Conservation (phyloP, 1,140 invertebrate species). For the Drosophila santomea region DNA sequence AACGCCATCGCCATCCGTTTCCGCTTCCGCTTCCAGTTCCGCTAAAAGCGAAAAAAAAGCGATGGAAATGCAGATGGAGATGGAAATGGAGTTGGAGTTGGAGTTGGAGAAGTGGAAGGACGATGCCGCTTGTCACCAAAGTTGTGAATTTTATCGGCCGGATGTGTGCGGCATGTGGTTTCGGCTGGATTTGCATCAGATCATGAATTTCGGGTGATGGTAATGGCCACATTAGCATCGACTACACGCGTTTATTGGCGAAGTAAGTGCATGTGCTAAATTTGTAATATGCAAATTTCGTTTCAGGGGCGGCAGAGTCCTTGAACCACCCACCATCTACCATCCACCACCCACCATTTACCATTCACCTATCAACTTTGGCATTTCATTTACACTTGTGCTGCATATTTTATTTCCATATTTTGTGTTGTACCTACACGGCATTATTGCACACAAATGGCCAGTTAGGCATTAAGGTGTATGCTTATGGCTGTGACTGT, state of each 20-base stretch:
- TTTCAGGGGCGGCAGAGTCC: not conserved
- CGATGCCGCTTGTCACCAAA: constrained; percentile 70
- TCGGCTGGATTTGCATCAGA: constrained; percentile 70
- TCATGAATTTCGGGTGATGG: constrained; percentile 76
- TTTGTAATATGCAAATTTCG: constrained; percentile 78
- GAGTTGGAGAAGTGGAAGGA: not conserved
- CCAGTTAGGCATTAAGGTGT: constrained; percentile 59
- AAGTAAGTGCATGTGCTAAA: constrained; percentile 73
- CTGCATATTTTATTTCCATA: constrained; percentile 68
- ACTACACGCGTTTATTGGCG: constrained; percentile 72
- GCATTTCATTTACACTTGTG: constrained; percentile 80
- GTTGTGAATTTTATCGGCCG: constrained; percentile 76
- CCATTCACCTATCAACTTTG: constrained; percentile 32
- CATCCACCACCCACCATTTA: too few relatives aligned
- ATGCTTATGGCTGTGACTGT: constrained; percentile 25
- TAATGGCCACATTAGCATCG: constrained; percentile 79
- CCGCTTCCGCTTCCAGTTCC: constrained; percentile 1
- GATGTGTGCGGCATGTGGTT: constrained; percentile 66
- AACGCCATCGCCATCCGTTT: constrained; percentile 14
- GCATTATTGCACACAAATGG: constrained; percentile 73
- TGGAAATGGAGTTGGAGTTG: not conserved
- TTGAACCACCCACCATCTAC: not conserved
- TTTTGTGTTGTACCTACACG: constrained; percentile 38
- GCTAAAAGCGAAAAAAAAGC: not conserved
- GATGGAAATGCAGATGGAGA: not conserved